Conservation (phyloP, 2,113 vertebrate species). For the Xyliphius kryptos region DNA sequence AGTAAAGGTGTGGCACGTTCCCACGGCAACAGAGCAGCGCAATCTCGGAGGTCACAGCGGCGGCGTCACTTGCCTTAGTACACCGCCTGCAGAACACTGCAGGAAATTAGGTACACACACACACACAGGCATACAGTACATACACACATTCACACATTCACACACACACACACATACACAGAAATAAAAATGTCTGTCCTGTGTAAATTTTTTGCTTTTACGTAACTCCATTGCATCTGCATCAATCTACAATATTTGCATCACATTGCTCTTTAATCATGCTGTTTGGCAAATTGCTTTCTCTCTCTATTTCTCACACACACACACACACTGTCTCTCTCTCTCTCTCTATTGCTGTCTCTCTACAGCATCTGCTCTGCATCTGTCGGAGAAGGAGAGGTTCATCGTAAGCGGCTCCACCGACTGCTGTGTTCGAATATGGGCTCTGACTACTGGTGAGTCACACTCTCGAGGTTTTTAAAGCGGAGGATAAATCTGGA, state of each 20-base stretch:
- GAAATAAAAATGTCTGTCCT: too few species aligned
- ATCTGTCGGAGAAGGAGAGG: conserved; percentile 60
- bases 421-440: conserved; percentile 69
- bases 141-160: too few species aligned
- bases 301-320: too few species aligned
- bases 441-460: conserved; percentile 67
- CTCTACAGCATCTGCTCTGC: conserved; percentile 54
- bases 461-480: too few species aligned
- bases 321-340: not conserved
- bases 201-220: too few species aligned
- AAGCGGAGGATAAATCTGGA: too few species aligned
- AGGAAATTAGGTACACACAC: conserved; percentile 57
- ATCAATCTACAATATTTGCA: too few species aligned
- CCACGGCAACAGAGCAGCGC: conserved; percentile 68
- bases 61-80: conserved; percentile 66
- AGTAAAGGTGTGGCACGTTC: conserved; percentile 74
- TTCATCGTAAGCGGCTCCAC: conserved; percentile 69
- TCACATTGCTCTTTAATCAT: too few species aligned
- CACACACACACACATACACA: conserved; percentile 5
- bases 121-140: too few species aligned
- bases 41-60: conserved; percentile 71
- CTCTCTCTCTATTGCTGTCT: conserved; percentile 21
- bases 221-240: too few species aligned
- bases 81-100: conserved; percentile 64
- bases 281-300: too few species aligned